Evolutionary conservation across 2,888 invertebrate genomes (phyloP).

Genomic region (Nymphalis c-album): DNA sequence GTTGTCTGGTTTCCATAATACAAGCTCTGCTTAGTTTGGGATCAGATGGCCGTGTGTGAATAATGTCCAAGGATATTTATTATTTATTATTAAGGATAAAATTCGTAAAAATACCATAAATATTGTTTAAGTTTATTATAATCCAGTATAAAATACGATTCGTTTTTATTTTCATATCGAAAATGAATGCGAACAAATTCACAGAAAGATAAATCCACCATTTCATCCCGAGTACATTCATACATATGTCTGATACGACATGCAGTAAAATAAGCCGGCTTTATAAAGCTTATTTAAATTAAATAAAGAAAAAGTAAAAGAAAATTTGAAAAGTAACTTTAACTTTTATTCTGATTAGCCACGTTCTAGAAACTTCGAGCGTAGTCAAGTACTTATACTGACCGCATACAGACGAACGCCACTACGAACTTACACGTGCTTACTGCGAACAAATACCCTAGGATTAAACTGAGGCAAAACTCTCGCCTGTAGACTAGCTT

Average conservation of each 20-base stretch:
- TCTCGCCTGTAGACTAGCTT: constrained; percentile 33
- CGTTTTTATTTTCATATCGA: too few species aligned
- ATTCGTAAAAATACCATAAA: too few species aligned
- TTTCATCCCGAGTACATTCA: not conserved
- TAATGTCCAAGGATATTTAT: too few species aligned
- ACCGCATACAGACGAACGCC: constrained; percentile 36
- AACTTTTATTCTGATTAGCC: constrained; percentile 32
- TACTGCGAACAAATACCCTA: constrained; percentile 25
- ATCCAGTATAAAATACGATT: too few species aligned
- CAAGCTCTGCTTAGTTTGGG: too few species aligned
- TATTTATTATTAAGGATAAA: too few species aligned
- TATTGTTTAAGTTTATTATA: too few species aligned
- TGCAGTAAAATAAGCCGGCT: not conserved
- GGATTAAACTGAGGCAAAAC: constrained; percentile 33
- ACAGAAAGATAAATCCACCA: too few species aligned
- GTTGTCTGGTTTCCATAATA: too few species aligned
- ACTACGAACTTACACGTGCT: constrained; percentile 35
- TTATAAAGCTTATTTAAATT: not conserved
- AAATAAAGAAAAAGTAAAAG: constrained; percentile 1
- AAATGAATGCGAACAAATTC: too few species aligned
- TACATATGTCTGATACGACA: not conserved
- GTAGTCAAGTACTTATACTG: constrained; percentile 36
- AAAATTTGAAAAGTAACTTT: constrained; percentile 19
- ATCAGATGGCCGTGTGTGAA: too few species aligned
- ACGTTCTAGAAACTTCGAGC: constrained; percentile 26